Conservation (phyloP, 2,888 invertebrate genomes). For the Silvanus unidentatus region DNA sequence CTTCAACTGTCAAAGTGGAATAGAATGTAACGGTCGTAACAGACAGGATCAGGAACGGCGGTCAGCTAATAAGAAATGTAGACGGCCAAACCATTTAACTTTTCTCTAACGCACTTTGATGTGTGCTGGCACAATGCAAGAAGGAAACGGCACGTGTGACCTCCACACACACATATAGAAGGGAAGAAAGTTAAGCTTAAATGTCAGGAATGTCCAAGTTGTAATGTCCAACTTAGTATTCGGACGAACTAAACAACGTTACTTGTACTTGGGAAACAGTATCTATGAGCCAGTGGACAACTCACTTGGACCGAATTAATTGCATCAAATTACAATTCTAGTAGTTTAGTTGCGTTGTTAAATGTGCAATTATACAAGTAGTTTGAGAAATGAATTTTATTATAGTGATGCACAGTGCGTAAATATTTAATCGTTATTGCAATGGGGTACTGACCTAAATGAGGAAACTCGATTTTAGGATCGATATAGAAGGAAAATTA, state of each 20-base stretch:
- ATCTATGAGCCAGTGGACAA: no score
- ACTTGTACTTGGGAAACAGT: conserved; percentile 3
- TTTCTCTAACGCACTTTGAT: conserved; percentile 4
- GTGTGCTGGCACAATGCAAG: not conserved
- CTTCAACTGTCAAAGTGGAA: conserved; percentile 4
- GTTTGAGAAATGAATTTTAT: no score
- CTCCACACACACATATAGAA: no score
- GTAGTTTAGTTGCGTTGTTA: not conserved
- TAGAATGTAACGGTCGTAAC: not conserved
- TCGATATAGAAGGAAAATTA: no score
- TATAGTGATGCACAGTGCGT: no score
- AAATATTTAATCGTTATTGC: no score
- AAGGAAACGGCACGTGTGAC: conserved; percentile 7
- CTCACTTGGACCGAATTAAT: conserved; percentile 3
- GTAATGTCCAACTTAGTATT: not conserved
- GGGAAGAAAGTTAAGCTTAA: not conserved
- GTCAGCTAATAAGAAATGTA: conserved; percentile 5
- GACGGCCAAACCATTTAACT: conserved; percentile 2
- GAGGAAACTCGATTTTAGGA: no score
- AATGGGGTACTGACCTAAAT: no score
- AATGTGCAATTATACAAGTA: no score
- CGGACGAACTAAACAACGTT: not conserved
- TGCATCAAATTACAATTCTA: conserved; percentile 2
- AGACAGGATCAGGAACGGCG: not conserved
- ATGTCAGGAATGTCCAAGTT: conserved; percentile 5